phyloP scores from a whole-genome alignment of 2,113 vertebrate species.

The Paralichthys olivaceus region DNA sequence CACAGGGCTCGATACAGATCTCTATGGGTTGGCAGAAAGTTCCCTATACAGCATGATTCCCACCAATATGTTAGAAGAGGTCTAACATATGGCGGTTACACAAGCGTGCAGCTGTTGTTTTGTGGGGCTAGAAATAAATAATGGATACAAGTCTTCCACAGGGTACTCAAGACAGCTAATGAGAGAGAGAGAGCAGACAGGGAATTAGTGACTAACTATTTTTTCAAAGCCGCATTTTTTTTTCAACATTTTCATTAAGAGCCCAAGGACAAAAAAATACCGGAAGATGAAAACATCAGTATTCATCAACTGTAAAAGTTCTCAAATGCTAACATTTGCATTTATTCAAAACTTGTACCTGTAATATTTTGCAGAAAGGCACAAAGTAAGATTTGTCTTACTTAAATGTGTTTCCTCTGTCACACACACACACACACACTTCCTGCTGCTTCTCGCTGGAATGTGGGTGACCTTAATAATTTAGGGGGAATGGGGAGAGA shows the following conservation, averaged over 20 bases:
- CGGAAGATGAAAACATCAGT: constrained; percentile 60
- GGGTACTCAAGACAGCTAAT: constrained; percentile 78
- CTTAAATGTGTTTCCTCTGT: constrained; percentile 21
- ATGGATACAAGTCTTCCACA: constrained; percentile 77
- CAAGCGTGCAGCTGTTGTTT: constrained; percentile 80
- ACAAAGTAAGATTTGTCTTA: constrained; percentile 5
- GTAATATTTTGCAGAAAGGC: constrained; percentile 21
- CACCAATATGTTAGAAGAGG: constrained; percentile 70
- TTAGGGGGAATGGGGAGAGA: constrained; percentile 41
- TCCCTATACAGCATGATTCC: constrained; percentile 58
- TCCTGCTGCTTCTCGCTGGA: constrained; percentile 28
- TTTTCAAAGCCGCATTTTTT: constrained; percentile 63
- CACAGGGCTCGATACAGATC: constrained; percentile 43
- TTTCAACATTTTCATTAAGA: constrained; percentile 58
- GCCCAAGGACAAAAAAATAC: constrained; percentile 71
- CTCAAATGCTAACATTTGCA: constrained; percentile 63
- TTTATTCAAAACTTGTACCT: constrained; percentile 46
- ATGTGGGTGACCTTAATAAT: constrained; percentile 67
- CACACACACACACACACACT: neutral
- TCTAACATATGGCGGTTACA: constrained; percentile 77
- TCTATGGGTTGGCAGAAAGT: constrained; percentile 56
- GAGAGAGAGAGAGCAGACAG: constrained; percentile 73
- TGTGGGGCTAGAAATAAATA: constrained; percentile 76
- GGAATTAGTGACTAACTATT: constrained; percentile 74
- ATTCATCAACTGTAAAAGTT: constrained; percentile 54